Evolutionary conservation across 2,113 vertebrate species (phyloP).

Genomic region (Hemiscyllium ocellatum): DNA sequence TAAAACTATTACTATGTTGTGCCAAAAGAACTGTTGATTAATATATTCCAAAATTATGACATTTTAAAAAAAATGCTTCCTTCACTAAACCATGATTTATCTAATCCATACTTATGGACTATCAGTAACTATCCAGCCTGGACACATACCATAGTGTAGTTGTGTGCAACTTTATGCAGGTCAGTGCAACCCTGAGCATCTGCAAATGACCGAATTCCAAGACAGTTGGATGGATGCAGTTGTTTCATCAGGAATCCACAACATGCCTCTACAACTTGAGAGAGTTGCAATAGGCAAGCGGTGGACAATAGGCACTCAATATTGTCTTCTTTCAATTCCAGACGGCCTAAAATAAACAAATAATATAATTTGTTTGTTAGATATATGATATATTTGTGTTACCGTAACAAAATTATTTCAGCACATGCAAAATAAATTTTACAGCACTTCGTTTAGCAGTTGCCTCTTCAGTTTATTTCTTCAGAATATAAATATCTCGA

Average conservation of each 20-base stretch:
- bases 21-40: background rate
- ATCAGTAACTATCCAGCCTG: background rate
- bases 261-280: constrained; percentile 90
- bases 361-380: background rate
- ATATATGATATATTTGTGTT: background rate
- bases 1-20: background rate
- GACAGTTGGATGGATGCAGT: constrained; percentile 95
- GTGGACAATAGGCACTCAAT: constrained; percentile 91
- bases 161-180: constrained; percentile 88
- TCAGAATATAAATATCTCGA: background rate
- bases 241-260: constrained; percentile 94
- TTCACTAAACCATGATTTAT: background rate
- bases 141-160: constrained; percentile 87
- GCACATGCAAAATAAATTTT: background rate
- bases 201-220: constrained; percentile 92
- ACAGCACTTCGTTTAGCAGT: background rate
- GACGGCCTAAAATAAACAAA: constrained; percentile 63
- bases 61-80: background rate
- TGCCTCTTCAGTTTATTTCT: background rate
- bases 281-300: constrained; percentile 90
- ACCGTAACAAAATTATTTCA: background rate
- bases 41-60: background rate
- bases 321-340: constrained; percentile 93
- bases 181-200: constrained; percentile 91
- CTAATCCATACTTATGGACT: background rate